Conservation (phyloP, 2,888 invertebrate species). For the Punctoribates punctum region DNA sequence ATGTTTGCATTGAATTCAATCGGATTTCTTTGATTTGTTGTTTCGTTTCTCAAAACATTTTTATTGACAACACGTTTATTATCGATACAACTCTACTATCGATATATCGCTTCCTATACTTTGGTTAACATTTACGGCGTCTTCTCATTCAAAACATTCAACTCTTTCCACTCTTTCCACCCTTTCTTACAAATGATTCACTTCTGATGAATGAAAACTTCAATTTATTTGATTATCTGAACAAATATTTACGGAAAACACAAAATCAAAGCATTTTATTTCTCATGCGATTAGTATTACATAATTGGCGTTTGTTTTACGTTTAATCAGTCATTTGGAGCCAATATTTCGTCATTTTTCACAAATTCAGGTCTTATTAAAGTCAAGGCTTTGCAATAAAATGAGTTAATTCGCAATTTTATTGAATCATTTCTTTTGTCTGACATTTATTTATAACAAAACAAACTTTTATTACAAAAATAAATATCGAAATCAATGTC, state of each 20-base stretch:
- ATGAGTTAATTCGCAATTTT: neutral
- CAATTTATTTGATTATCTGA: too few species aligned
- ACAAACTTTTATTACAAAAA: too few species aligned
- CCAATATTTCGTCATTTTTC: neutral
- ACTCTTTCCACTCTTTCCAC: neutral
- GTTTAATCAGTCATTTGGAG: neutral
- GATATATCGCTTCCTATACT: neutral
- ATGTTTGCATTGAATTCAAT: neutral
- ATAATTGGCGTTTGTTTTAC: too few species aligned
- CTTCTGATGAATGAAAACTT: too few species aligned
- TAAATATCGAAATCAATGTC: too few species aligned
- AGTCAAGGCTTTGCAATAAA: constrained; percentile 14
- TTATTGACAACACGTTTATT: constrained; percentile 28
- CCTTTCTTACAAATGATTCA: neutral
- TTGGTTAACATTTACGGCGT: neutral
- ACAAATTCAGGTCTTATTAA: neutral
- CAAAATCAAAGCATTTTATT: neutral
- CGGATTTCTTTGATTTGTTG: too few species aligned
- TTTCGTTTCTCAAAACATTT: neutral
- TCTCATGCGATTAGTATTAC: too few species aligned
- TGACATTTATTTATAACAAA: too few species aligned
- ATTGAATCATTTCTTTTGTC: neutral
- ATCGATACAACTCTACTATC: neutral
- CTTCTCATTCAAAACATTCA: neutral
- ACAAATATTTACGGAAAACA: neutral